Evolutionary conservation across 2,113 vertebrate genomes (phyloP).

Genomic region (Hypocryptadius cinnamomeus): DNA sequence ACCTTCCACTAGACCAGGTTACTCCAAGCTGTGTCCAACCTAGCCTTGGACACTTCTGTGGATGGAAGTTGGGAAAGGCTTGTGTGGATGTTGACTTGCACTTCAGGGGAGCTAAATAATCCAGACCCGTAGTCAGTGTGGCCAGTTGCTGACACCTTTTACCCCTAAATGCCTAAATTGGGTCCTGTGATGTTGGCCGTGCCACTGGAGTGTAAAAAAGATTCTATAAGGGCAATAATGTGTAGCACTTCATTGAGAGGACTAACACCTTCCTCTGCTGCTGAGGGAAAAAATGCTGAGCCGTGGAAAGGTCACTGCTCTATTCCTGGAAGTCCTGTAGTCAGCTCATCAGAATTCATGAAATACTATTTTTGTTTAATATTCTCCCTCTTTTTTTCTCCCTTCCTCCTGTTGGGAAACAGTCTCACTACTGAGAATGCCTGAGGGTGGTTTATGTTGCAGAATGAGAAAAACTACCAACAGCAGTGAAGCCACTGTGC

Average conservation of each 20-base stretch:
- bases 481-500: background rate
- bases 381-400: background rate
- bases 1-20: background rate
- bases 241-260: background rate
- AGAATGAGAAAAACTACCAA: background rate
- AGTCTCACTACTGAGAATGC: background rate
- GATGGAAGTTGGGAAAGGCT: background rate
- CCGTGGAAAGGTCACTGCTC: background rate
- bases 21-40: background rate
- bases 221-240: background rate
- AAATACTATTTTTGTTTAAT: slow-evolving; percentile 19
- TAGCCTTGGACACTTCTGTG: background rate
- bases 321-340: slow-evolving; percentile 32
- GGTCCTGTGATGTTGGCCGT: background rate
- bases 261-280: background rate
- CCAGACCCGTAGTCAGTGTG: background rate
- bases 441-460: background rate
- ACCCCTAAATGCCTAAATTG: background rate
- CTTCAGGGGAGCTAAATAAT: background rate
- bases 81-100: background rate
- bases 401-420: background rate
- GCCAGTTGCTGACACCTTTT: background rate
- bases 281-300: background rate
- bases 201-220: background rate
- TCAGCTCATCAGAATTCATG: slow-evolving; percentile 44